Conservation (phyloP, 2,888 invertebrate species). For the Poecilobothrus nobilitatus region DNA sequence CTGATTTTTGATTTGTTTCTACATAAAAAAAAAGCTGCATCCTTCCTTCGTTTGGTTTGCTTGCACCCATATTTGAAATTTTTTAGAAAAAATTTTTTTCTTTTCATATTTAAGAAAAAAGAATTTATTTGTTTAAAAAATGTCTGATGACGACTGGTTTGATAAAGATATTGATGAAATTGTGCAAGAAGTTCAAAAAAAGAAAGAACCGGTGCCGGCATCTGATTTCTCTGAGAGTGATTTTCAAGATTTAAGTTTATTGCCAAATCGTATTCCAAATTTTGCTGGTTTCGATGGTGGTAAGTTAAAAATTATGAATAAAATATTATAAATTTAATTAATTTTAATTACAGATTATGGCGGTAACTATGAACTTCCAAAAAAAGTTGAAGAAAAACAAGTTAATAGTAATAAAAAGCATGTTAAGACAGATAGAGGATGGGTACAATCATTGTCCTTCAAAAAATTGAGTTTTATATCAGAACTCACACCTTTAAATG, state of each 20-base stretch:
- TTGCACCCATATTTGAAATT: background rate
- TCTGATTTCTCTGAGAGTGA: conserved; percentile 21
- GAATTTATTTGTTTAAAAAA: conserved; percentile 1
- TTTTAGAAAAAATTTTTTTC: background rate
- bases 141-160: conserved; percentile 37
- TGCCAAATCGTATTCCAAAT: conserved; percentile 19
- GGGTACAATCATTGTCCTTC: conserved; percentile 20
- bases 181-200: conserved; percentile 29
- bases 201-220: conserved; percentile 21
- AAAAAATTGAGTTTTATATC: conserved; percentile 20
- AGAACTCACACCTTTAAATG: conserved; percentile 21
- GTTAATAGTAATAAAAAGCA: conserved; percentile 7
- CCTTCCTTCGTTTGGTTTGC: background rate
- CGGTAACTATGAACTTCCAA: conserved; percentile 19
- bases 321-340: background rate
- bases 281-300: conserved; percentile 13
- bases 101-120: background rate
- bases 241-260: conserved; percentile 12
- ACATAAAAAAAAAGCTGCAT: background rate
- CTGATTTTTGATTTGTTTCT: conserved; percentile 6
- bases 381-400: background rate
- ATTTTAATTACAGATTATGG: conserved; percentile 20
- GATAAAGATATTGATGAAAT: conserved; percentile 39
- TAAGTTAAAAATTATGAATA: conserved; percentile 7
- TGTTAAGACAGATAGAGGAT: background rate